Percentiles rank a stretch among this genome's conserved stretches.
These are phyloP conservation scores for Apotomis capreana DNA, from an alignment of 2,888 invertebrate species.

Conservation along the genomic window DNA sequence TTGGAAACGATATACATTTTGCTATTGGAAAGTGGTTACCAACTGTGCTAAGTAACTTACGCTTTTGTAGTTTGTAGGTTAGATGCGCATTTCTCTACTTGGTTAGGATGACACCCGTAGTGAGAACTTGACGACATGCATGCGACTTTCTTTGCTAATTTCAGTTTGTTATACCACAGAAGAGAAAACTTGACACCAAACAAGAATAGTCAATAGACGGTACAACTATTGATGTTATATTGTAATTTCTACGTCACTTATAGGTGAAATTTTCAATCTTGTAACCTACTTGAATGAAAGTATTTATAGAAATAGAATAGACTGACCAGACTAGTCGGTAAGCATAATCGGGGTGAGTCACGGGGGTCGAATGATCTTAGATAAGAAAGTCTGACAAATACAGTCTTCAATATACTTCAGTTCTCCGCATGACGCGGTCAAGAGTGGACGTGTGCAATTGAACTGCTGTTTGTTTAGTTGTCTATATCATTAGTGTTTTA, in stretches of 20 bases:
- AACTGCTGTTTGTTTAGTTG: no score
- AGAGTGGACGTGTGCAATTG: no score
- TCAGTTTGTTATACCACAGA: conserved; percentile 6
- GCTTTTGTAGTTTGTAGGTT: neutral
- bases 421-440: no score
- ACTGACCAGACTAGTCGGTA: conserved; percentile 6
- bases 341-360: conserved; percentile 23
- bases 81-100: conserved; percentile 14
- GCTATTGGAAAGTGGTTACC: neutral
- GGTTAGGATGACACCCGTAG: neutral
- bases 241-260: conserved; percentile 2
- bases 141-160: conserved; percentile 22
- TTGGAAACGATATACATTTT: conserved; percentile 9
- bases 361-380: conserved; percentile 14
- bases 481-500: no score
- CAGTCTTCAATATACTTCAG: no score
- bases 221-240: neutral
- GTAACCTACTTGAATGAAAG: conserved; percentile 7
- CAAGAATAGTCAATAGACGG: neutral
- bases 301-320: conserved; percentile 17
- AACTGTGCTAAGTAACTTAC: neutral
- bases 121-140: neutral
- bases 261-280: neutral
- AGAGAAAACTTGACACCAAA: conserved; percentile 7
- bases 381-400: conserved; percentile 6